A percentile compares a stretch with the other conserved stretches of the same genome.
Conservation (phyloP, 2,113 vertebrate species). For the Australoheros scitulus region DNA sequence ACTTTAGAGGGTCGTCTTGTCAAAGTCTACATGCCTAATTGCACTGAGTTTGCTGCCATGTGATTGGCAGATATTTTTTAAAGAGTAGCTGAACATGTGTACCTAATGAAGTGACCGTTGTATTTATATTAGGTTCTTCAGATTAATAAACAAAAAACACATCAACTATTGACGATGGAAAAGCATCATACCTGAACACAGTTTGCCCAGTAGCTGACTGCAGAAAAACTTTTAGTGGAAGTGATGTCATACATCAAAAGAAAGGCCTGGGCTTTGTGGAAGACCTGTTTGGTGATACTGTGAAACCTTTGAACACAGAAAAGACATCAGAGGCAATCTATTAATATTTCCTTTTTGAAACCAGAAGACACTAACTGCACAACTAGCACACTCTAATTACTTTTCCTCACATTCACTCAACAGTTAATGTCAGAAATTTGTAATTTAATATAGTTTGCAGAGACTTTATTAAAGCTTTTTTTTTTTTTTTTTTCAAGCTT, state of each 20-base stretch:
- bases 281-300: constrained; percentile 89
- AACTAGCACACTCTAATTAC: background rate
- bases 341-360: background rate
- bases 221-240: constrained; percentile 80
- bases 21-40: background rate
- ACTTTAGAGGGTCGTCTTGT: background rate
- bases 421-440: background rate
- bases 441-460: background rate
- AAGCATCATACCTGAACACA: constrained; percentile 84
- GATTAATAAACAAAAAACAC: too few species aligned
- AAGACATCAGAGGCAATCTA: background rate
- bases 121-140: too few species aligned
- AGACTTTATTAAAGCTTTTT: background rate
- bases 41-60: background rate
- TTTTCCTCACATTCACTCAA: background rate
- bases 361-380: background rate
- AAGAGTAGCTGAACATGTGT: background rate
- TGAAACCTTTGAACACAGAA: constrained; percentile 82
- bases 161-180: background rate
- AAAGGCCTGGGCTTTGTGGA: constrained; percentile 89
- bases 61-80: background rate
- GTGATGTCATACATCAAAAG: constrained; percentile 95
- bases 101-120: background rate
- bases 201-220: constrained; percentile 86
- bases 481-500: background rate